Percentiles rank a stretch among this genome's conserved stretches.
phyloP scores from a whole-genome alignment of 2,888 invertebrate species.

The Miltochrista miniata region DNA sequence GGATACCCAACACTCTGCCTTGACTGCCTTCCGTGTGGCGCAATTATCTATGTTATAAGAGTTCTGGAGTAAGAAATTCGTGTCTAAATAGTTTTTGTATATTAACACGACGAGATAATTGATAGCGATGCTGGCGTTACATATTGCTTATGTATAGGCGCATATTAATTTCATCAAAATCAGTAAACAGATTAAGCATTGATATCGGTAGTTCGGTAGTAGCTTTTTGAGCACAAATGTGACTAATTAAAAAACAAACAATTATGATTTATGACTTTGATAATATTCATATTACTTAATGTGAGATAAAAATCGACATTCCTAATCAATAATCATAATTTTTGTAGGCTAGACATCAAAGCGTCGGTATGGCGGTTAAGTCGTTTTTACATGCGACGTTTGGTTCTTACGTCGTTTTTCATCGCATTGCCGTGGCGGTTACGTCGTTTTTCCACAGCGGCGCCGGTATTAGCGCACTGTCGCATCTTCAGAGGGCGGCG shows the following conservation, averaged over 20 bases:
- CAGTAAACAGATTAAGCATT: no score
- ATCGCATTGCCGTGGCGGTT: constrained; percentile 46
- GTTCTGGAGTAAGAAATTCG: no score
- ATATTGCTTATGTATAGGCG: no score
- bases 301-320: constrained; percentile 34
- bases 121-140: no score
- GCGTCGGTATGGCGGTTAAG: constrained; percentile 54
- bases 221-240: no score
- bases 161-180: no score
- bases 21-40: no score
- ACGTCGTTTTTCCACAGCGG: constrained; percentile 58
- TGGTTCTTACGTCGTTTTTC: constrained; percentile 61
- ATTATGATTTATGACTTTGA: constrained; percentile 15
- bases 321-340: constrained; percentile 35
- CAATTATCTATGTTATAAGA: no score
- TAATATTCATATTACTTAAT: constrained; percentile 30
- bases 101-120: no score
- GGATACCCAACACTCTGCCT: no score
- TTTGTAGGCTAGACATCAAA: constrained; percentile 35
- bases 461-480: constrained; percentile 77
- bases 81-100: no score
- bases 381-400: constrained; percentile 51
- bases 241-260: constrained; percentile 2
- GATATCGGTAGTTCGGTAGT: no score
- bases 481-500: constrained; percentile 81